A percentile compares a stretch with the other conserved stretches of the same genome.
These are phyloP conservation scores for Columbina picui DNA, from an alignment of 2,113 vertebrate species.

Conservation along the genomic window DNA sequence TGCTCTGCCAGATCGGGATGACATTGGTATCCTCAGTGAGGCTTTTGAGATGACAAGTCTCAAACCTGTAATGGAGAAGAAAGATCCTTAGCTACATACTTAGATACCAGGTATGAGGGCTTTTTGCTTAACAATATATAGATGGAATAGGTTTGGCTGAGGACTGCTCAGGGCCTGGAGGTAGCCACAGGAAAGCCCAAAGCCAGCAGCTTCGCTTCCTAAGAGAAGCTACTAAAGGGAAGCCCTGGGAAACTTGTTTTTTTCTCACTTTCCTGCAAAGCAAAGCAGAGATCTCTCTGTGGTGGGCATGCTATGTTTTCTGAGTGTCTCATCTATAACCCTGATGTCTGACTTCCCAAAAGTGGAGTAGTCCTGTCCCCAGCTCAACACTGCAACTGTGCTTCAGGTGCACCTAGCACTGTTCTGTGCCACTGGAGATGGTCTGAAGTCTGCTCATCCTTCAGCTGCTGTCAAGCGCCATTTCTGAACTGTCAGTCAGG, in stretches of 20 bases:
- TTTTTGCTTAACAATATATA: neutral
- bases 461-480: neutral
- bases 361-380: neutral
- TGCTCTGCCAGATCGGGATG: neutral
- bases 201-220: neutral
- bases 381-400: neutral
- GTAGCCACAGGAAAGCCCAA: neutral
- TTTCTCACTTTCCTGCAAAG: neutral
- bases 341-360: neutral
- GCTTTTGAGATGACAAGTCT: neutral
- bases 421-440: neutral
- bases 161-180: neutral
- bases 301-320: neutral
- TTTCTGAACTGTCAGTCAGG: neutral
- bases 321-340: neutral
- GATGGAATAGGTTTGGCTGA: neutral
- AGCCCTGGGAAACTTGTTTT: neutral
- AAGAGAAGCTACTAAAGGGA: neutral
- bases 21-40: conserved; percentile 1
- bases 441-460: neutral
- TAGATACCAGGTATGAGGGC: neutral
- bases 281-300: neutral
- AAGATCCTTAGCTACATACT: neutral
- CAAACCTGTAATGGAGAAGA: conserved; percentile 33
- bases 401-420: neutral